A percentile compares a stretch with the other conserved stretches of the same genome.
Conservation (phyloP, 35 echinoderm and acorn worm species). For the Amphiura filiformis region DNA sequence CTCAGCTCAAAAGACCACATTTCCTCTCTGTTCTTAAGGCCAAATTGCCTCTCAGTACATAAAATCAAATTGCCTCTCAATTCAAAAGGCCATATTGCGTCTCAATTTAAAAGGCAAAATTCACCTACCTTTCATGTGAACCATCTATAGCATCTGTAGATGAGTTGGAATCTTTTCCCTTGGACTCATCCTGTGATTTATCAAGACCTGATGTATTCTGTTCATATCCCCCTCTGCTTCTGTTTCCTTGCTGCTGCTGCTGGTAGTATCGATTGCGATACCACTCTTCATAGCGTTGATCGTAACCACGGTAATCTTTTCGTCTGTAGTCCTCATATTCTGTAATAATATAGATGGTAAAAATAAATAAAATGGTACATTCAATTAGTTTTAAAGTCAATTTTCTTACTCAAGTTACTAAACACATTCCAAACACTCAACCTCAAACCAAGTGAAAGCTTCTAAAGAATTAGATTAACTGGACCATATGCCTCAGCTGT, state of each 20-base stretch:
- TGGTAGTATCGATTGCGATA: constrained; percentile 2
- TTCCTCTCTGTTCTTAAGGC: no score
- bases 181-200: neutral
- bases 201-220: constrained; percentile 22
- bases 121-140: neutral
- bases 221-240: neutral
- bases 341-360: neutral
- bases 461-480: no score
- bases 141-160: neutral
- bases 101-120: no score
- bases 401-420: neutral
- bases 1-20: no score
- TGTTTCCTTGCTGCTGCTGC: constrained; percentile 4
- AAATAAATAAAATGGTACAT: no score
- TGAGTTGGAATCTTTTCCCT: neutral
- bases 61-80: no score
- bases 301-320: constrained; percentile 2
- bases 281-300: constrained; percentile 24
- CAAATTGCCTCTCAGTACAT: no score
- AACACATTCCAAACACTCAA: no score
- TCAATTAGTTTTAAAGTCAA: neutral
- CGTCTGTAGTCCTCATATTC: neutral
- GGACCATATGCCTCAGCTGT: no score
- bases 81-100: no score
- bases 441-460: no score